Conservation (phyloP, 2,888 invertebrate species). For the Aelia acuminata region DNA sequence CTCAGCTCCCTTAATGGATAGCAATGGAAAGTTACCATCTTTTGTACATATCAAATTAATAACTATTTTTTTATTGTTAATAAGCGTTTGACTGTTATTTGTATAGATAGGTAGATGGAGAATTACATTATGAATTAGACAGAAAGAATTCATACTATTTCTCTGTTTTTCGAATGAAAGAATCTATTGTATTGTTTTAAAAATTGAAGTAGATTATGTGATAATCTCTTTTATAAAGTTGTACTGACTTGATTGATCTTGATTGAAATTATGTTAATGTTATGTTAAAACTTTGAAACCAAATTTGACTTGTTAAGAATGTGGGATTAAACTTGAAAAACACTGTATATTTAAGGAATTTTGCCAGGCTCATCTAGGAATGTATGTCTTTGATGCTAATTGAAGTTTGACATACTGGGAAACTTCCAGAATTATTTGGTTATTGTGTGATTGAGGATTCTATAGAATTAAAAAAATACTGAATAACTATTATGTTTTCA, state of each 20-base stretch:
- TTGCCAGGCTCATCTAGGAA: neutral
- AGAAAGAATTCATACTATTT: neutral
- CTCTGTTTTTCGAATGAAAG: neutral
- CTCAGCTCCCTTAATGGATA: slow-evolving; percentile 17
- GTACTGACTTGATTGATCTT: neutral
- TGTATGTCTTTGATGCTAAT: neutral
- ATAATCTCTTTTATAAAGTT: slow-evolving; percentile 10
- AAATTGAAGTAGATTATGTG: slow-evolving; percentile 7
- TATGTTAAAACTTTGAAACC: neutral
- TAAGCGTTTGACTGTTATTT: slow-evolving; percentile 27
- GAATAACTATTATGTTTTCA: neutral
- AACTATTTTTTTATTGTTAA: slow-evolving; percentile 48
- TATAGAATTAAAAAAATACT: neutral
- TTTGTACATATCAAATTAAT: slow-evolving; percentile 44
- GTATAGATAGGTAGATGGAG: neutral
- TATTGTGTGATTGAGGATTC: neutral
- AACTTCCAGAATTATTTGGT: neutral
- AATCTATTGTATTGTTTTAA: neutral
- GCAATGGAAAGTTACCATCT: slow-evolving; percentile 14
- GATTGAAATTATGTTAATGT: neutral
- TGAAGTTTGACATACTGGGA: neutral
- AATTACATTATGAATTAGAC: slow-evolving; percentile 19
- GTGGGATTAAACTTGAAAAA: neutral
- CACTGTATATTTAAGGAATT: neutral
- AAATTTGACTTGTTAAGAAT: neutral